Conservation (phyloP, 2,797 vertebrate species). For the Chloroceryle inda region DNA sequence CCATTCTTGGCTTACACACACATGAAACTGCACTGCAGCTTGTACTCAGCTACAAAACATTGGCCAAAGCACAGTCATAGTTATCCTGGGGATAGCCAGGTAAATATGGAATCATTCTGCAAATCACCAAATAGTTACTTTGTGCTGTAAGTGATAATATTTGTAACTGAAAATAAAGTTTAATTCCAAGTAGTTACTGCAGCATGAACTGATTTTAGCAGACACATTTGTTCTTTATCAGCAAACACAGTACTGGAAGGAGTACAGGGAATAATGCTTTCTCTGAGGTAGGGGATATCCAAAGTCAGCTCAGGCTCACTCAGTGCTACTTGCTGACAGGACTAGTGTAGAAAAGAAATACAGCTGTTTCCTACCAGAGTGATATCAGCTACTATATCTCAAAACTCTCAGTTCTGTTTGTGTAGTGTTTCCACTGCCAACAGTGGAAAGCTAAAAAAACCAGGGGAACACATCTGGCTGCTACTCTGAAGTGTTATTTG, state of each 20-base stretch:
- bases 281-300: not conserved
- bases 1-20: not conserved
- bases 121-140: not conserved
- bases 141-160: not conserved
- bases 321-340: not conserved
- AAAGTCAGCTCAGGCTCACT: not conserved
- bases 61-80: not conserved
- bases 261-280: not conserved
- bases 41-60: not conserved
- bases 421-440: not conserved
- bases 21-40: not conserved
- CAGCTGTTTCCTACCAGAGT: not conserved
- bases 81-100: not conserved
- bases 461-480: not conserved
- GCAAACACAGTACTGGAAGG: not conserved
- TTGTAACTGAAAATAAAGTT: not conserved
- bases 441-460: not conserved
- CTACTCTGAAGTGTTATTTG: not conserved
- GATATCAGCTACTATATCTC: constrained; percentile 15
- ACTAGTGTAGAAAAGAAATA: not conserved
- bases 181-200: not conserved
- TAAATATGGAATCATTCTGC: not conserved
- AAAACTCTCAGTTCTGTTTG: not conserved
- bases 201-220: not conserved
- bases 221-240: not conserved